Evolutionary conservation across 1,140 invertebrate species (phyloP), one percentile per base, ranked within the genome.

Genomic region (Drosophila kohkoa): DNA sequence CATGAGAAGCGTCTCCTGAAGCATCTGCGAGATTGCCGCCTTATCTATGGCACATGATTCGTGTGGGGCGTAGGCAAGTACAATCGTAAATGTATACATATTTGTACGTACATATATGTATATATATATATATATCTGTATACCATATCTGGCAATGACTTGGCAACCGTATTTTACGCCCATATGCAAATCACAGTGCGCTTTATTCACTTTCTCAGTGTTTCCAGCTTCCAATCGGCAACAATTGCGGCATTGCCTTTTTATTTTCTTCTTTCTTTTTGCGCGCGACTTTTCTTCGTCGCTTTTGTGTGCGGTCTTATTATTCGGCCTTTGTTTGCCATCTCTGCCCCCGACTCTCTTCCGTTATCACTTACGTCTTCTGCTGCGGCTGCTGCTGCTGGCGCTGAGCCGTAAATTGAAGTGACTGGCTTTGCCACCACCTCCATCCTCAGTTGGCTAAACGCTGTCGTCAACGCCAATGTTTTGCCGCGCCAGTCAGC

Each of bases 111-210:
- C n/a, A n/a, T 8, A 20, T 15, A 57, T 46, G 10, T 66, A 43
- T 59, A 32, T 41, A 49, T 71, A 35, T 16, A 16, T 20, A 20
- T 20, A 20, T 71, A 38, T 52, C 32, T 70, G 35, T 60, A 6
- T 63, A 55, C 62, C 41, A 16, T 58, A 76, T 76, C 64, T 68
- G 66, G 11, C 62, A 68, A 54, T 70, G 35, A 57, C 30, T 62
- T 74, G 59, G 16, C 58, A 75, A 76, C 66, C 71, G 65, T 69
- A 72, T 77, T 66, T 76, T 75, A 51, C 30, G 55, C 45, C 59
- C 57, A 64, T 81, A 83, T 83, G 81, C 77, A 85, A 85, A 77
- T 81, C 74, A 54, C 15, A 59, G 15, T 58, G 16, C 45, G 28
- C 35, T 70, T 75, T 46, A 63, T 49, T 49, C 20, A 51, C 3